Conservation (phyloP, 1,140 invertebrate genomes). For the Probaryconus sp. region DNA sequence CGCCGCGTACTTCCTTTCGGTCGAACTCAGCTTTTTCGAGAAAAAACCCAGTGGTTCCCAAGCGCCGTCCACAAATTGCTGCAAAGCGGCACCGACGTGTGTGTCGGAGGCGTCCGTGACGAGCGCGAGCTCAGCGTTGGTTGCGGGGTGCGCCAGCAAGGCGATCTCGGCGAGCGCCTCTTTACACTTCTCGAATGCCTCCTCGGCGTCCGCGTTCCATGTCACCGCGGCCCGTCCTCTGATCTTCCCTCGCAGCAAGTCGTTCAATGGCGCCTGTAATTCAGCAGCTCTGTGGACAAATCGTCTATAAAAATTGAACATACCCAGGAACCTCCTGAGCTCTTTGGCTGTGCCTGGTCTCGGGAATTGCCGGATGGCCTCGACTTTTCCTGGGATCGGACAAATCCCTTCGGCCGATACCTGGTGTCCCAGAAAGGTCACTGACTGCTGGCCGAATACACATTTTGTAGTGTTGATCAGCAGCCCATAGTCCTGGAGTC, state of each 20-base stretch:
- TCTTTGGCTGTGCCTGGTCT: conserved; percentile 28
- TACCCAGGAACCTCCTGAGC: conserved; percentile 31
- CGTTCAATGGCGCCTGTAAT: too few species aligned
- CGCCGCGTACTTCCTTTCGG: neutral
- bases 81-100: neutral
- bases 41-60: conserved; percentile 3
- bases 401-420: conserved; percentile 58
- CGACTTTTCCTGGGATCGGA: conserved; percentile 52
- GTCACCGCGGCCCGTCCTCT: neutral
- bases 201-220: neutral
- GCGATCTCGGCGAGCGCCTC: neutral
- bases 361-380: conserved; percentile 18
- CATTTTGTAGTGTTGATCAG: conserved; percentile 66
- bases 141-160: neutral
- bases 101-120: conserved; percentile 8
- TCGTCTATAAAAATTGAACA: conserved; percentile 57
- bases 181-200: neutral
- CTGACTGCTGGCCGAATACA: conserved; percentile 42
- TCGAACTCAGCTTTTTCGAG: neutral
- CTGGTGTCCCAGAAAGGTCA: conserved; percentile 67
- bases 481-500: too few species aligned
- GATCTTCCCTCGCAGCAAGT: neutral
- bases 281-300: conserved; percentile 55
- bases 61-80: neutral
- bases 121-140: neutral